Evolutionary conservation across 2,797 vertebrate species (phyloP).

Genomic region (Pseudochromis fuscus): DNA sequence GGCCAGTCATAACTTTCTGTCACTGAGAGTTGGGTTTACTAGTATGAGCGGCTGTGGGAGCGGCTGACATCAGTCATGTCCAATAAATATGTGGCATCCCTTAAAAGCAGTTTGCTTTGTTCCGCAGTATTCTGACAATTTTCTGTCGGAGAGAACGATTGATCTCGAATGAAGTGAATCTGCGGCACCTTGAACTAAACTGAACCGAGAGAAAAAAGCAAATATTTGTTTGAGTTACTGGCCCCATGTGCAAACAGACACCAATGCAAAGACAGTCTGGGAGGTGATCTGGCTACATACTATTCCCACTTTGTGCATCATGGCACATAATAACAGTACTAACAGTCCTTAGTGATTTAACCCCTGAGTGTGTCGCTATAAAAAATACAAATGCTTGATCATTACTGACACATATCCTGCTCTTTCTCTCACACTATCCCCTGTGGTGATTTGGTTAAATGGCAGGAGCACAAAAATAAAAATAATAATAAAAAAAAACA

Average conservation of each 20-base stretch:
- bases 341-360: neutral
- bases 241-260: neutral
- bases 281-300: neutral
- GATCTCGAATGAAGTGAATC: neutral
- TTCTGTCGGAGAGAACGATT: neutral
- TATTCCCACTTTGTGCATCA: neutral
- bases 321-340: neutral
- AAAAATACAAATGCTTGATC: neutral
- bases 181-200: conserved; percentile 1
- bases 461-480: neutral
- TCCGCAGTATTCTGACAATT: neutral
- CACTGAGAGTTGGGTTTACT: conserved; percentile 25
- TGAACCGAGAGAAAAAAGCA: neutral
- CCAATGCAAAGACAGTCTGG: neutral
- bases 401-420: neutral
- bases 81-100: neutral
- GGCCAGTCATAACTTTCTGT: conserved; percentile 25
- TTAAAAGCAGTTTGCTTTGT: conserved; percentile 3
- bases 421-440: conserved; percentile 2
- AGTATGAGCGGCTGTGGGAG: conserved; percentile 19
- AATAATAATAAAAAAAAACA: conserved; percentile 1
- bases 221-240: neutral
- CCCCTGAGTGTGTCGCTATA: neutral
- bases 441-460: neutral
- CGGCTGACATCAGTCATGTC: conserved; percentile 7